phyloP scores from a whole-genome alignment of 2,113 vertebrate genomes.

The Todiramphus saurophagus region DNA sequence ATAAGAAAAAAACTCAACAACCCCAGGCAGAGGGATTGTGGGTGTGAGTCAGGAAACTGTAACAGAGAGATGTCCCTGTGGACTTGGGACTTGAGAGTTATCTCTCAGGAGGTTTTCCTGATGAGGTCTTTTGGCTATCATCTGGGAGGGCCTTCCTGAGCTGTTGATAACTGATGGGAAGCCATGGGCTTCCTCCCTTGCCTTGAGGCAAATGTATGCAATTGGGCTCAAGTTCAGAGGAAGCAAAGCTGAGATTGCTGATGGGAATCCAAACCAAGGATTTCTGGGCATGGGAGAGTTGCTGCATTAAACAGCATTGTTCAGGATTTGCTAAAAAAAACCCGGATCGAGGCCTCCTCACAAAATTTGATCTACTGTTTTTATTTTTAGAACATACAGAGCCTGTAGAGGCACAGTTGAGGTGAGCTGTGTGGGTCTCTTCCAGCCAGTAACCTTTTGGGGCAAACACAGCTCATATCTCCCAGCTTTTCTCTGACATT shows the following conservation, averaged over 20 bases:
- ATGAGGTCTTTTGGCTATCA: background rate
- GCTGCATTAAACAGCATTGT: background rate
- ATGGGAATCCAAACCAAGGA: background rate
- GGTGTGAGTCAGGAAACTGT: background rate
- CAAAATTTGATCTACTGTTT: conserved; percentile 7
- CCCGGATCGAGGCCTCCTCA: background rate
- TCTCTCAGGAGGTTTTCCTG: conserved; percentile 54
- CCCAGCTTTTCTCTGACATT: background rate
- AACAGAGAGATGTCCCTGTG: background rate
- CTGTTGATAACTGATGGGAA: conserved; percentile 49
- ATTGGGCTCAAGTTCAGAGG: background rate
- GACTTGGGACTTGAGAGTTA: background rate
- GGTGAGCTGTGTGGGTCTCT: background rate
- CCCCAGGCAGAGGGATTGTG: background rate
- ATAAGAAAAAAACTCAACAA: background rate
- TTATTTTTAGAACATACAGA: conserved; percentile 34
- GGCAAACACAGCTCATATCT: background rate
- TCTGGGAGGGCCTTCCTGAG: conserved; percentile 50
- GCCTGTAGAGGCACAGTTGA: background rate
- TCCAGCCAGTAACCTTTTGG: background rate
- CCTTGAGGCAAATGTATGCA: background rate
- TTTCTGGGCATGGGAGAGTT: background rate
- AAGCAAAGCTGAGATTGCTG: conserved; percentile 20
- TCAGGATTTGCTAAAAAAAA: background rate
- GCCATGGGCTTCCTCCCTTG: conserved; percentile 17